Conservation (phyloP, 2,797 vertebrate species). For the Gymnocypris eckloni region DNA sequence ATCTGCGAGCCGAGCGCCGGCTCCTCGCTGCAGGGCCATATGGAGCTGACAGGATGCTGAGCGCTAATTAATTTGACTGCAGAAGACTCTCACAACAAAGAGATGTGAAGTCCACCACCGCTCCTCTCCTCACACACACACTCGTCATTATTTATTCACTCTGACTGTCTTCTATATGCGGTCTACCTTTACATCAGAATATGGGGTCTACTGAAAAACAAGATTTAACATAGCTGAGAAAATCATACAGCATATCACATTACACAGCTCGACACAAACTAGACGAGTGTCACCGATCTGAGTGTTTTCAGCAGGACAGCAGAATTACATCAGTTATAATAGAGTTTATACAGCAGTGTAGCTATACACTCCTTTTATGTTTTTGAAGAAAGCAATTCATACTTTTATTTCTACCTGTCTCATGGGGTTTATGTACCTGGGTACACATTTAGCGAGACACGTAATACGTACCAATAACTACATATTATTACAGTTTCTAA, state of each 20-base stretch:
- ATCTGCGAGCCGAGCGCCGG: conserved; percentile 40
- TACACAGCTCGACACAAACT: not conserved
- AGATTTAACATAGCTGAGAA: not conserved
- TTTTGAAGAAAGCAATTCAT: not conserved
- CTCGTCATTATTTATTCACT: not conserved
- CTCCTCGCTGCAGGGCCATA: conserved; percentile 56
- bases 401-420: not conserved
- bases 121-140: not conserved
- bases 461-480: too few relatives aligned
- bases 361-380: not conserved
- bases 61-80: conserved; percentile 59
- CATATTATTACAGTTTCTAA: too few relatives aligned
- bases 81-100: conserved; percentile 49
- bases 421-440: too few relatives aligned
- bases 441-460: too few relatives aligned
- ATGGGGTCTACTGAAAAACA: not conserved
- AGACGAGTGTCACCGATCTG: not conserved
- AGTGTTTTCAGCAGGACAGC: not conserved
- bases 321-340: not conserved
- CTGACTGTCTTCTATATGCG: not conserved
- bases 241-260: not conserved
- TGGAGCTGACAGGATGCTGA: conserved; percentile 57
- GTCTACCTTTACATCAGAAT: not conserved
- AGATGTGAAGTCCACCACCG: conserved; percentile 18
- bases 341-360: not conserved